Conservation (phyloP, 2,888 invertebrate genomes). For the Perdita meconis region DNA sequence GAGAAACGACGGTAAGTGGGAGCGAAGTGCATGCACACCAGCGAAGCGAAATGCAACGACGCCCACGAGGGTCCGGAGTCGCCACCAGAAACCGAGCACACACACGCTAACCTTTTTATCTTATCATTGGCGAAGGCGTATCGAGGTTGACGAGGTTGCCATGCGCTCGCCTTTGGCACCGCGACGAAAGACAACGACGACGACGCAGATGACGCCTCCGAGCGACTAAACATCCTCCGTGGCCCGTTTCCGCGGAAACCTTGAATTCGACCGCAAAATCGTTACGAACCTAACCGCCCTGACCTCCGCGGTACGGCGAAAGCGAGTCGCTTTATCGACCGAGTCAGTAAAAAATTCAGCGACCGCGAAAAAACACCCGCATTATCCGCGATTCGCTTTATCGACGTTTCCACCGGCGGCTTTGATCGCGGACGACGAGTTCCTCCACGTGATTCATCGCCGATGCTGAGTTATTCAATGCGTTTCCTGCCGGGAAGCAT, state of each 20-base stretch:
- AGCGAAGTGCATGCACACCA: conserved; percentile 39
- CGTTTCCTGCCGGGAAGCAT: too few species aligned
- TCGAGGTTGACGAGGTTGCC: conserved; percentile 72
- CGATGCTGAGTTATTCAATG: neutral
- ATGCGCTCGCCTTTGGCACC: conserved; percentile 70
- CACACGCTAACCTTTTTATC: conserved; percentile 77
- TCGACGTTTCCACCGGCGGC: conserved; percentile 33
- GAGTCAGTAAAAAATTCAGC: conserved; percentile 57
- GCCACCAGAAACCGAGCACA: conserved; percentile 30
- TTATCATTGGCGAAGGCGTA: conserved; percentile 78
- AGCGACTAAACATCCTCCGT: conserved; percentile 41
- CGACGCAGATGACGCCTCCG: conserved; percentile 29
- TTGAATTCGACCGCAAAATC: conserved; percentile 41
- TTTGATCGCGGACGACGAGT: neutral
- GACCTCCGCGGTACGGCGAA: conserved; percentile 15
- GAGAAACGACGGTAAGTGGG: conserved; percentile 23
- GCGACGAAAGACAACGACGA: conserved; percentile 43
- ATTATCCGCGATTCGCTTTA: conserved; percentile 60
- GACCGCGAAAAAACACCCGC: conserved; percentile 38
- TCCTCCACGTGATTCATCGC: neutral
- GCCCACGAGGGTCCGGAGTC: conserved; percentile 54
- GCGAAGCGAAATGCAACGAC: conserved; percentile 53
- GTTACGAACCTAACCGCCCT: conserved; percentile 25
- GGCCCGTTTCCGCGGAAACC: conserved; percentile 41
- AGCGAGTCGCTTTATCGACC: conserved; percentile 64